A percentile compares a stretch with the other conserved stretches of the same genome.
phyloP scores from a whole-genome alignment of 1,140 invertebrate genomes.

The Thaumatotibia leucotreta region DNA sequence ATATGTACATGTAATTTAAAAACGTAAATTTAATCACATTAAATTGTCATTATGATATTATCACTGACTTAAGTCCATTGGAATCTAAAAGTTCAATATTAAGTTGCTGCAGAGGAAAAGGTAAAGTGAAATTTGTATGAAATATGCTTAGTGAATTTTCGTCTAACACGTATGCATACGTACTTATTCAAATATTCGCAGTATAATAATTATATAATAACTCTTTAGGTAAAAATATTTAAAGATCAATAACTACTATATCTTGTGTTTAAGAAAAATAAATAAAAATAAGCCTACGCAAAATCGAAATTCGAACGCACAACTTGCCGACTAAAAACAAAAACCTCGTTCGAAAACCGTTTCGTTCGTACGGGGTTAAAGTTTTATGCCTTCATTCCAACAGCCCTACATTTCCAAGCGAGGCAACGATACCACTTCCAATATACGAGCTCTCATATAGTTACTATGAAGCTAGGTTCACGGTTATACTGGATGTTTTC shows the following conservation, averaged over 20 bases:
- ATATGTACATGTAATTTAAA: neutral
- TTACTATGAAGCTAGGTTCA: neutral
- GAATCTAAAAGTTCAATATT: too few species aligned
- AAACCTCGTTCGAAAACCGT: conserved; percentile 9
- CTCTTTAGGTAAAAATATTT: too few species aligned
- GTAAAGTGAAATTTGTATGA: too few species aligned
- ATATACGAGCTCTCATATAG: neutral
- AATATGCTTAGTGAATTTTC: too few species aligned
- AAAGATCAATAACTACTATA: too few species aligned
- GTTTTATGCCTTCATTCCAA: conserved; percentile 18
- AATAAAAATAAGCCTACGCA: neutral
- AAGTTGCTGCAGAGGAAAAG: too few species aligned
- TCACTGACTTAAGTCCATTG: too few species aligned
- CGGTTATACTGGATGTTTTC: neutral
- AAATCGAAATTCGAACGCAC: neutral
- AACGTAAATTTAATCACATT: too few species aligned
- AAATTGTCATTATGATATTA: too few species aligned
- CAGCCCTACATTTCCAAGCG: neutral
- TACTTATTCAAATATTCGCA: too few species aligned
- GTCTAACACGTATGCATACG: too few species aligned
- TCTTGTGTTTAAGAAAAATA: neutral
- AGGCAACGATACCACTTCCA: neutral
- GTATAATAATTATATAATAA: too few species aligned
- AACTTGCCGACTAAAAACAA: conserved; percentile 20
- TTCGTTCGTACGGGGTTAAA: conserved; percentile 15